Percentiles rank a stretch among this genome's conserved stretches.
Conservation (phyloP, 1,140 invertebrate species). For the Metopolophium dirhodum region DNA sequence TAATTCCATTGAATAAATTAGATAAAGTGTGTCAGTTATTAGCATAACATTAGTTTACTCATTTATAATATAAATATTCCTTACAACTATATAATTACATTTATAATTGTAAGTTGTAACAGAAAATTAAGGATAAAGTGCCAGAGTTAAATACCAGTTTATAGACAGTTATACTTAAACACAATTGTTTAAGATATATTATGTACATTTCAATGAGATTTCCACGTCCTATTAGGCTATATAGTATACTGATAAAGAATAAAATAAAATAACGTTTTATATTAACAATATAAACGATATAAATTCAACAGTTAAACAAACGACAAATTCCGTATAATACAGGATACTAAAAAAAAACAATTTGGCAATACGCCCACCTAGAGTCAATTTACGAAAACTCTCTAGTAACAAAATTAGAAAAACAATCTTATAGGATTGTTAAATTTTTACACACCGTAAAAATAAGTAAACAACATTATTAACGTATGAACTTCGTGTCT, state of each 20-base stretch:
- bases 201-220: neutral
- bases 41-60: conserved; percentile 27
- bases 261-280: neutral
- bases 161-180: neutral
- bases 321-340: neutral
- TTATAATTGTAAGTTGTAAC: conserved; percentile 2
- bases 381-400: neutral
- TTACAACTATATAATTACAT: conserved; percentile 25
- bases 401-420: neutral
- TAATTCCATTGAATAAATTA: conserved; percentile 23
- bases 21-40: conserved; percentile 45
- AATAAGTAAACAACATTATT: neutral
- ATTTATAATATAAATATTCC: conserved; percentile 27
- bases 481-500: neutral
- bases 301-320: neutral
- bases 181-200: neutral
- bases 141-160: neutral
- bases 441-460: neutral
- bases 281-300: neutral
- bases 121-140: conserved; percentile 6
- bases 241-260: neutral
- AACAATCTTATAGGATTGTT: neutral
- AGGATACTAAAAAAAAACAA: neutral
- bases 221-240: neutral
- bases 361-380: neutral